Conservation (phyloP, 2,113 vertebrate genomes). For the Mastomys natalensis region DNA sequence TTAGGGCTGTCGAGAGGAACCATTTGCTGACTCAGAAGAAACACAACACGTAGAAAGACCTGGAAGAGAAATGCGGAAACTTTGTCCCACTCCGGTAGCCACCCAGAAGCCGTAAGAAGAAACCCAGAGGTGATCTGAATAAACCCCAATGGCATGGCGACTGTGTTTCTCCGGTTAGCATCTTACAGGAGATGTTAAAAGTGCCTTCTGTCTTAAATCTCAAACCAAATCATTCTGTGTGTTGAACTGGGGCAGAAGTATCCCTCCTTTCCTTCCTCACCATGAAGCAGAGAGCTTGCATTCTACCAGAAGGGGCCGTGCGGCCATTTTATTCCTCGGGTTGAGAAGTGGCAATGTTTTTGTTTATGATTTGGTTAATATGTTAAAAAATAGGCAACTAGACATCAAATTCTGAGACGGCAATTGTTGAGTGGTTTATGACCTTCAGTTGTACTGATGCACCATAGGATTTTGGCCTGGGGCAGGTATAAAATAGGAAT, state of each 20-base stretch:
- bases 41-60: constrained; percentile 32
- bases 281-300: constrained; percentile 71
- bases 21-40: constrained; percentile 62
- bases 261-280: constrained; percentile 79
- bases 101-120: constrained; percentile 12
- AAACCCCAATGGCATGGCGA: constrained; percentile 75
- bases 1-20: constrained; percentile 77
- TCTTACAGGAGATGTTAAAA: constrained; percentile 85
- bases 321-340: constrained; percentile 76
- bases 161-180: constrained; percentile 78
- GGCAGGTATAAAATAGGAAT: constrained; percentile 48
- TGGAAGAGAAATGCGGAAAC: constrained; percentile 66
- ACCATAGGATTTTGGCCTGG: constrained; percentile 78
- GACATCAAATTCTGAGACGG: constrained; percentile 46
- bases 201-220: constrained; percentile 91
- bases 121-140: constrained; percentile 65
- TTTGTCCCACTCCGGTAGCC: constrained; percentile 81
- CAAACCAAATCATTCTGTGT: constrained; percentile 88
- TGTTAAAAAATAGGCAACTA: constrained; percentile 24
- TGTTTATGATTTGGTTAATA: constrained; percentile 66
- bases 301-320: constrained; percentile 68
- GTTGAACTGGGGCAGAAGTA: constrained; percentile 88
- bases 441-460: constrained; percentile 44
- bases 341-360: constrained; percentile 78
- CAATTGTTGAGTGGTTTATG: constrained; percentile 17